Base-by-base conservation (phyloP, 2,113 vertebrate species). In the Numenius arquata region DNA sequence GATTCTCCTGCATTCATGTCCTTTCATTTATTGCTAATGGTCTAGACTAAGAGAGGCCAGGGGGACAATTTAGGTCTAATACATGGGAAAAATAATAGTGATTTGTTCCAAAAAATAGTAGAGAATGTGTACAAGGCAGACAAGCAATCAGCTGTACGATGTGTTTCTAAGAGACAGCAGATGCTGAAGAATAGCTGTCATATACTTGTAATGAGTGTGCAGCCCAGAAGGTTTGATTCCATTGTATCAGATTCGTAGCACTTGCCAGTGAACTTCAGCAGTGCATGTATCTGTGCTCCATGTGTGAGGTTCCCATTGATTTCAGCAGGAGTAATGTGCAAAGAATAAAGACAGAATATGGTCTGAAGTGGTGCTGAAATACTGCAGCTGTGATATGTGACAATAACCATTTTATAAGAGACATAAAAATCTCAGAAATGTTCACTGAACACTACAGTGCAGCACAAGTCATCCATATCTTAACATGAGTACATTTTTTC, bases 321-420 rank as follows among this genome's bases (percentile, higher is more conserved):
- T 94, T 92, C 61, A 96, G 58, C 22, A 29, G 70, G 34, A 85
- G 30, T 94, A 94, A 96, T 78, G 95, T 79, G 80, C 71, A 95
- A 91, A 92, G 68, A 88, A 97, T 95, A 86, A 93, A 77, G 65
- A 43, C 16, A 84, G 72, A 94, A 79, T 79, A 93, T 87, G 73
- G 70, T 78, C 90, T 89, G 84, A 96, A 96, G 92, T 95, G 96
- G 73, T 94, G 92, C 83, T 94, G 95, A 95, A 95, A 89, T 90
- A 85, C 48, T 95, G 89, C 92, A 96, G 96, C 96, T 95, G 94
- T 79, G 89, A 94, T 95, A 86, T 95, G 67, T 82, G 90, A 96
- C 85, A 91, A 95, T 82, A 95, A 62, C 70, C 66, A 55, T 85
- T 96, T 93, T 89, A 93, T 62, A 95, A 93, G 38, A 93, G 62